Base-by-base conservation (phyloP, 2,888 invertebrate genomes). In the Mermis nigrescens region DNA sequence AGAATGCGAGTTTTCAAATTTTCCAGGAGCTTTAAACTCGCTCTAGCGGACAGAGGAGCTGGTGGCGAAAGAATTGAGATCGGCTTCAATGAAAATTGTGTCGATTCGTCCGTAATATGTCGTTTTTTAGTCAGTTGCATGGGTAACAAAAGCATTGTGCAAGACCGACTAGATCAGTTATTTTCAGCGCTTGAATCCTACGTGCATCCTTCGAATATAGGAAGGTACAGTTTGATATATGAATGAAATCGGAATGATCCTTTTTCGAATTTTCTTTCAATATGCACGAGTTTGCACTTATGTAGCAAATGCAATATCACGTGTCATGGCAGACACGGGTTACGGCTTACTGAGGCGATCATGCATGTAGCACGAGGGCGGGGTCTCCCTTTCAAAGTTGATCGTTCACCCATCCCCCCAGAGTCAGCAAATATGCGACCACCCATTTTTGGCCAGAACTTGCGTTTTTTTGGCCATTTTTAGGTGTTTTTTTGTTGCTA, bases 181-280 rank as follows among this genome's bases (percentile, higher is more conserved):
- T 80, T 91, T 69, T 83, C 82, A 64, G 83, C 85, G 0, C 76
- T 89, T 2, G 86, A 87, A 72, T 84, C 86, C 2, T 91, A 87
- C 74, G 82, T 84, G 67, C 86, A 92, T 75, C 86, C 87, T 57
- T 89, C 89, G 0, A 92, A 92, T 73, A 74, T 78, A 45, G 91
- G 90, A 29, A 38, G 38, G 38, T 38, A 19, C 7, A 19, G 7
- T 38, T 38, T 38, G 7, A 7, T 7, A 38, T 19, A 12, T 38
- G 38, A 12, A 19, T 7, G 19, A 38, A 38, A 38, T 38, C 19
- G 7, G 38, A 12, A 12, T 38, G 7, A 7, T 38, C 7, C 7
- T 38, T 12, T 38, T 38, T 19, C 38, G 38, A 12, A 12, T 38
- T 38, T 38, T 19, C 38, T 38, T 38, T 38, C 19, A 12, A 12